Evolutionary conservation across 2,797 vertebrate genomes (phyloP), one percentile per base, ranked within the genome.

Genomic region (Cuniculus paca): DNA sequence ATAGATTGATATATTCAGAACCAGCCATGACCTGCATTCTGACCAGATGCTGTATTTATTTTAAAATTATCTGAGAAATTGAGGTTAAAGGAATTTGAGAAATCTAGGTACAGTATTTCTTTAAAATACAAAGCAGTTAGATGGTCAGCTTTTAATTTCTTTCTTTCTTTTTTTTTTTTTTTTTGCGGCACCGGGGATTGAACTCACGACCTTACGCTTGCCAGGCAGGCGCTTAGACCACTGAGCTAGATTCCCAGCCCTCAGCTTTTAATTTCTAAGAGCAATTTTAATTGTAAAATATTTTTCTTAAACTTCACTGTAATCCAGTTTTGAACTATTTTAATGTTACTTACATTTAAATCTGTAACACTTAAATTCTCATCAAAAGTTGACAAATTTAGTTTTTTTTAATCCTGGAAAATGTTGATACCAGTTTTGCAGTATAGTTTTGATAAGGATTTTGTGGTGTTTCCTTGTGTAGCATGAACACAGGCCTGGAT

Each of bases 261-360:
- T n/a, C 42, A n/a, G 5, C 39, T 95, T 85, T 88, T 19, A 95
- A 60, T 75, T 88, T 91, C 90, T 78, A 22, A 79, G 60, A 48
- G 68, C 70, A 68, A 31, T 83, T 95, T 91, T 20, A 80, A 19
- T 91, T 88, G 72, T 68, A 88, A 88, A 89, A 63, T 72, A 72
- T 72, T 90, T 79, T 92, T 82, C 80, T 90, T 93, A 96, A 61
- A 72, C 31, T 48, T 88, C 2, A 24, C 14, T 36, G 39, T 34
- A 81, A 1, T 93, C 60, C 54, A 60, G 14, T 65, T 95, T 92
- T 85, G 74, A 94, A 60, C 68, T 95, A 60, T 77, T 11, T 87
- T 74, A 89, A 89, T 17, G 45, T 94, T 42, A 95, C 90, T 95
- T 90, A 84, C 48, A 81, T 96, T 96, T 91, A 94, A 84, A 95